These are phyloP conservation scores for Huso huso DNA, from an alignment of 2,797 vertebrate genomes.

Conservation along the genomic window DNA sequence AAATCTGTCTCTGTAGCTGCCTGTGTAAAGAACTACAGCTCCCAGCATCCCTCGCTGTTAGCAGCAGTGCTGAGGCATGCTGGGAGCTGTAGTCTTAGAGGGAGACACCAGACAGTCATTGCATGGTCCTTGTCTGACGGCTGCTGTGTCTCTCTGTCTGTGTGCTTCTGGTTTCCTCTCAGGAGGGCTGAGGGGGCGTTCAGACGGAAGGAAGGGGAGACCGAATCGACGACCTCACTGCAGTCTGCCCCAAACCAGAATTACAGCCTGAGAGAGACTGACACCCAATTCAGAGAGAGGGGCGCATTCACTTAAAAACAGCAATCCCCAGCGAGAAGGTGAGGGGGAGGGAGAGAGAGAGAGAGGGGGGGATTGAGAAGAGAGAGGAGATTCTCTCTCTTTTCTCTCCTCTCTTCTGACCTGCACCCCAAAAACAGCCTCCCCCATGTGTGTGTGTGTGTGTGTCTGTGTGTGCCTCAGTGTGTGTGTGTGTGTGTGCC, in stretches of 20 bases:
- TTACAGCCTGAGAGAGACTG: conserved; percentile 78
- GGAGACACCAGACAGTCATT: neutral
- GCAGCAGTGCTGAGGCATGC: no score
- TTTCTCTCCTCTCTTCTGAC: no score
- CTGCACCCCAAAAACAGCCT: no score
- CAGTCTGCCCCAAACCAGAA: conserved; percentile 49
- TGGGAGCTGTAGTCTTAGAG: neutral
- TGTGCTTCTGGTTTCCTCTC: neutral
- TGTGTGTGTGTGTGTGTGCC: conserved; percentile 2
- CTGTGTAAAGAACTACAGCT: no score
- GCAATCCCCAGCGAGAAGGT: conserved; percentile 30
- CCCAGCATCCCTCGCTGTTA: no score
- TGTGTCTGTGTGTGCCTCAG: neutral
- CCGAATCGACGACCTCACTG: conserved; percentile 48
- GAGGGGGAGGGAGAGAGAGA: no score
- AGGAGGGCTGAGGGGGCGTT: conserved; percentile 85
- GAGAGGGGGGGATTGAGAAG: no score
- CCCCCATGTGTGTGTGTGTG: neutral
- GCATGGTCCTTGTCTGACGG: no score
- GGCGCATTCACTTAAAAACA: conserved; percentile 42
- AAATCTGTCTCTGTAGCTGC: no score
- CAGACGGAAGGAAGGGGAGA: conserved; percentile 54
- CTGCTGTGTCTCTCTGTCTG: neutral
- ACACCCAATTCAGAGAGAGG: conserved; percentile 67
- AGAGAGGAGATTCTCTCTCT: no score